Conservation (phyloP, 2,113 vertebrate species). For the Leptodactylus fuscus region DNA sequence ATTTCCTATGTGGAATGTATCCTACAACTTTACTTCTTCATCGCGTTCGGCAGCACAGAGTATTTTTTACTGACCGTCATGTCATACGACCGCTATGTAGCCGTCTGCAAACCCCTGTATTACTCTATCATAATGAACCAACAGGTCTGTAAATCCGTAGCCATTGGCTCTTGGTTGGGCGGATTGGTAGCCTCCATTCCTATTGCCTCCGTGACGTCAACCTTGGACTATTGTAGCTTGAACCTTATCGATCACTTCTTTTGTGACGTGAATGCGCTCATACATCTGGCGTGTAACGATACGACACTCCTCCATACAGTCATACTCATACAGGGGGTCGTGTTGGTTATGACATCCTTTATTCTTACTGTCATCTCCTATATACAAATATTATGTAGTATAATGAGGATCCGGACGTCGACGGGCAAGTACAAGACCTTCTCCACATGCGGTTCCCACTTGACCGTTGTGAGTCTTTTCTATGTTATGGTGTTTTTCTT, state of each 20-base stretch:
- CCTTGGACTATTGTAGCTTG: constrained; percentile 62
- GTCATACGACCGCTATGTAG: constrained; percentile 63
- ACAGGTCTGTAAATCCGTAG: constrained; percentile 28
- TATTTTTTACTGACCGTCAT: constrained; percentile 62
- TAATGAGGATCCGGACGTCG: constrained; percentile 60
- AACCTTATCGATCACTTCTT: constrained; percentile 65
- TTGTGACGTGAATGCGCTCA: constrained; percentile 63
- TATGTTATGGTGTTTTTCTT: constrained; percentile 63
- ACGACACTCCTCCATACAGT: constrained; percentile 23
- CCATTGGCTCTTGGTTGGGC: constrained; percentile 56
- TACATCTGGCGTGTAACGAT: constrained; percentile 64
- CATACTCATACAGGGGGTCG: constrained; percentile 55
- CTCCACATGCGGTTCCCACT: constrained; percentile 67
- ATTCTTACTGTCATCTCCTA: constrained; percentile 62
- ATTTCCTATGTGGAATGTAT: constrained; percentile 59
- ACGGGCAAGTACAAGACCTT: constrained; percentile 65
- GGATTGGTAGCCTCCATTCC: constrained; percentile 54
- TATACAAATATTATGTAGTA: constrained; percentile 56
- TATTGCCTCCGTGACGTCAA: constrained; percentile 57
- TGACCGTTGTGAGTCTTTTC: constrained; percentile 64
- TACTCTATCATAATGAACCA: constrained; percentile 42
- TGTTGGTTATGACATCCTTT: constrained; percentile 61
- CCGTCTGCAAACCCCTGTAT: constrained; percentile 60
- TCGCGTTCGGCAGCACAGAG: constrained; percentile 59
- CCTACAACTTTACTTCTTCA: constrained; percentile 61